phyloP scores from a whole-genome alignment of 2,797 vertebrate species.

The Setipinna tenuifilis region DNA sequence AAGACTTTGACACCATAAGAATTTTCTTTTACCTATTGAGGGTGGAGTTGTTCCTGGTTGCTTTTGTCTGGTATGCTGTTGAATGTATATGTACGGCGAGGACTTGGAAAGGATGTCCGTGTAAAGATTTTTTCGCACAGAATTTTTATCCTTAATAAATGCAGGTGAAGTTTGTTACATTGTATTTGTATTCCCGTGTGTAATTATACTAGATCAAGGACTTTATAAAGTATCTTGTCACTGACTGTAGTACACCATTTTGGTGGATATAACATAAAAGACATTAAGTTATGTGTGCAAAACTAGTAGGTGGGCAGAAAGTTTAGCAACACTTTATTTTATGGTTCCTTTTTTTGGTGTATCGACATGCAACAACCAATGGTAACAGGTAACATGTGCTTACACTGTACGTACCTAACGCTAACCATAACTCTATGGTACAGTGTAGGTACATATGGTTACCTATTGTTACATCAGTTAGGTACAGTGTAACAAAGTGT shows the following conservation, averaged over 20 bases:
- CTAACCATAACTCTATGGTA: too few relatives aligned
- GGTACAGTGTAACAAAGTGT: too few relatives aligned
- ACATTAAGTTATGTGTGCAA: too few relatives aligned
- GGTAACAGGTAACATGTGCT: too few relatives aligned
- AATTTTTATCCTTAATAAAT: background rate
- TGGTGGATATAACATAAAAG: background rate
- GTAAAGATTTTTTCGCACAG: background rate
- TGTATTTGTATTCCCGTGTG: background rate
- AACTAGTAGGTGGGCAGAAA: too few relatives aligned
- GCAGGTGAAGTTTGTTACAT: conserved; percentile 14
- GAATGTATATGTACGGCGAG: conserved; percentile 3
- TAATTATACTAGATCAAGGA: background rate
- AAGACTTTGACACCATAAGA: background rate
- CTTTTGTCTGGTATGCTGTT: conserved; percentile 8
- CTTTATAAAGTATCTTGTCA: background rate
- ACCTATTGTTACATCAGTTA: too few relatives aligned
- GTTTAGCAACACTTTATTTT: too few relatives aligned
- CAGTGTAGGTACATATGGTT: too few relatives aligned
- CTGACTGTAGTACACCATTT: background rate
- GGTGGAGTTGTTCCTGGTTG: background rate
- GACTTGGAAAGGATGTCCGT: background rate
- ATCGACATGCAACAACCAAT: too few relatives aligned
- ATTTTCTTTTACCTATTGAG: background rate
- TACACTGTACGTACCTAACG: too few relatives aligned
- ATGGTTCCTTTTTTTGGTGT: too few relatives aligned